Evolutionary conservation across 2,113 vertebrate genomes (phyloP).

Genomic region (Brachionichthys hirsutus): DNA sequence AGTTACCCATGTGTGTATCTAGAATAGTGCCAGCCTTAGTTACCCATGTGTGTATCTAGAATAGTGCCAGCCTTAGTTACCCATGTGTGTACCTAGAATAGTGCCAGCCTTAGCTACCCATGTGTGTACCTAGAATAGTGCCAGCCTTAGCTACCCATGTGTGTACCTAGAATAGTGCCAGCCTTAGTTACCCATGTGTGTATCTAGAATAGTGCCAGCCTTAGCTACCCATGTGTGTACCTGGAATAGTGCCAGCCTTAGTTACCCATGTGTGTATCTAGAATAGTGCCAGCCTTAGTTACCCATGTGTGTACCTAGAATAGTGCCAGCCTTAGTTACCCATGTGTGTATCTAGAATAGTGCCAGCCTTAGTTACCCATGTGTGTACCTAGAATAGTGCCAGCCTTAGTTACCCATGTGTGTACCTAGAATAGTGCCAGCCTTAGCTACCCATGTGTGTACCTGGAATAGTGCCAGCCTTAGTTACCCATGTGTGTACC

Average conservation of each 20-base stretch:
- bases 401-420: no score
- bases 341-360: slow-evolving; percentile 27
- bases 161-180: no score
- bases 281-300: slow-evolving; percentile 67
- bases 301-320: slow-evolving; percentile 50
- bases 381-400: no score
- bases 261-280: no score
- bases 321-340: no score
- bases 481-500: no score
- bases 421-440: slow-evolving; percentile 29
- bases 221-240: slow-evolving; percentile 66
- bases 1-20: no score
- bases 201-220: slow-evolving; percentile 48
- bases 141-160: slow-evolving; percentile 72
- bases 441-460: slow-evolving; percentile 71
- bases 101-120: no score
- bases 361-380: slow-evolving; percentile 71
- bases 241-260: no score
- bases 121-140: slow-evolving; percentile 27
- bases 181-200: no score
- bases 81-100: slow-evolving; percentile 16
- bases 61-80: slow-evolving; percentile 72
- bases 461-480: no score
- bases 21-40: slow-evolving; percentile 66
- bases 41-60: slow-evolving; percentile 55